Conservation (phyloP, 2,113 vertebrate species). For the Leucopsar rothschildi region DNA sequence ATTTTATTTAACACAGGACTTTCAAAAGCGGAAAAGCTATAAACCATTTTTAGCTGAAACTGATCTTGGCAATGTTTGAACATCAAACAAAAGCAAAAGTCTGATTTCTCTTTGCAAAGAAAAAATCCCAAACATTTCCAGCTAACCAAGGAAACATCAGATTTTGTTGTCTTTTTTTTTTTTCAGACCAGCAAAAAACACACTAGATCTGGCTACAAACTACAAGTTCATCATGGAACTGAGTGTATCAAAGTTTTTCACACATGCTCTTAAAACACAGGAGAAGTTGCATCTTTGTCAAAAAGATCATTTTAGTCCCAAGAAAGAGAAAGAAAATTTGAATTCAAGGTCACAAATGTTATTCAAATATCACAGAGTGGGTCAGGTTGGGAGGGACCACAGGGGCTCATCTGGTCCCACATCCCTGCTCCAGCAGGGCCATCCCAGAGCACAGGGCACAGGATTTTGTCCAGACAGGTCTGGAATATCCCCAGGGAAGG, state of each 20-base stretch:
- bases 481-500: not conserved
- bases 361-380: accelerated
- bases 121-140: not conserved
- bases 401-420: not conserved
- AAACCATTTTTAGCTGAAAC: not conserved
- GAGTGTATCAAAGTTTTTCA: not conserved
- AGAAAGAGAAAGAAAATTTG: not conserved
- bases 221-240: not conserved
- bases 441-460: not conserved
- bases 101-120: not conserved
- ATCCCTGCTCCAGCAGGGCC: not conserved
- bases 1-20: not conserved
- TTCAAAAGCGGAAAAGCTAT: not conserved
- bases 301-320: not conserved
- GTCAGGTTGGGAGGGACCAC: not conserved
- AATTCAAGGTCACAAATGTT: not conserved
- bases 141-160: not conserved
- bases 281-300: not conserved
- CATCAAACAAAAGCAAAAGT: not conserved
- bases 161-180: not conserved
- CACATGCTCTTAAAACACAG: not conserved
- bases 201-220: not conserved
- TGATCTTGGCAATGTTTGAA: not conserved
- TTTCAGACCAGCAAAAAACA: not conserved
- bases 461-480: not conserved